Evolutionary conservation across 2,888 invertebrate genomes (phyloP), one percentile per base, ranked within the genome.

Genomic region (Schrankia costaestrigalis): DNA sequence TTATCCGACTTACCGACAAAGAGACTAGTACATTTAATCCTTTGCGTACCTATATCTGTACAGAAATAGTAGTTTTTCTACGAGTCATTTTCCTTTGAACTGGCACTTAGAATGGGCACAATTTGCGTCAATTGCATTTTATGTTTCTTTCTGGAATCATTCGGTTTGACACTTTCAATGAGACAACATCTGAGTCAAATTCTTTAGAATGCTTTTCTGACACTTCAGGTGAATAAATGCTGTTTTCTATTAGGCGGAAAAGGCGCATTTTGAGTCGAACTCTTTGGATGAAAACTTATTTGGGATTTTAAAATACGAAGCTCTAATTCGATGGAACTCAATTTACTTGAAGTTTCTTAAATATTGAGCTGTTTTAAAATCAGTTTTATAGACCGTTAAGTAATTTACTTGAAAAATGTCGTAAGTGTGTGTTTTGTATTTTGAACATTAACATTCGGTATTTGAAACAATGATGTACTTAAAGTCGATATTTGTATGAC

Each of bases 351-450:
- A n/a, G n/a, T n/a, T n/a, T n/a, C n/a, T n/a, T 35, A 49, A 52
- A 58, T 30, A 46, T 32, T 50, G 60, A 60, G 56, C 65, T 60
- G 65, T 69, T 63, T 55, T 54, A 50, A 60, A 65, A 33, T 56
- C 55, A 51, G 58, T 58, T 72, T 69, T 67, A 68, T 66, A 58
- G 65, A 43, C 58, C 58, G 58, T 68, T 65, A 70, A 67, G 52
- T 63, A 46, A 58, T 44, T 39, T 23, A 46, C 8, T 49, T 47
- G 48, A 51, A 64, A 67, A 69, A 31, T 36, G 48, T 40, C 52
- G 42, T 57, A 56, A 52, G 58, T 56, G 58, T 46, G 49, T 51
- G 43, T 36, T 55, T 67, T 63, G 45, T 47, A n/a, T n/a, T 54
- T 56, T 47, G 38, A 43, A 47, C n/a, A 9, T 21, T 14, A 9